Base-by-base conservation (phyloP, 2,113 vertebrate species). In the Mastomys natalensis region DNA sequence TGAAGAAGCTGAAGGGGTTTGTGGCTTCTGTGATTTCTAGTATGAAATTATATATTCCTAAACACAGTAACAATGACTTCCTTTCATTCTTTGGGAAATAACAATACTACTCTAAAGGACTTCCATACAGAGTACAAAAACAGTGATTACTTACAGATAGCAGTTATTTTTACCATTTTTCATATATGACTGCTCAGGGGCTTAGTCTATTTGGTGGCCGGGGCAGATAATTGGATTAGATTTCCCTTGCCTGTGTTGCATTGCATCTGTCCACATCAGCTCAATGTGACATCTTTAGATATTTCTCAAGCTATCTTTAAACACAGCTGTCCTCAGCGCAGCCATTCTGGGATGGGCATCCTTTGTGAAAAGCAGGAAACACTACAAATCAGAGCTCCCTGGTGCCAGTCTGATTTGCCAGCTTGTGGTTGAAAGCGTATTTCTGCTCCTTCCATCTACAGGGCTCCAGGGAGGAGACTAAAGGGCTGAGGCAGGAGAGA, bases 241-340 rank as follows among this genome's bases (percentile, higher is more conserved):
- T 15, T 90, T 91, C n/a, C 22, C 64, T 1, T 13, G 2, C 53
- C 76, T 66, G 22, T 76, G 55, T 17, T 95, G 4, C 16, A n/a
- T 29, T 53, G 16, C 12, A 3, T 85, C 40, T 95, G 19, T 22
- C n/a, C 15, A 21, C 9, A 76, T 15, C 24, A 72, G n/a, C 37
- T 88, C 21, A 58, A 64, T 40, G 70, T 93, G 73, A 64, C 21
- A 58, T 74, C 73, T 73, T 80, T 19, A 76, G 90, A 45, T 95
- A 78, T 87, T 89, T 94, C 91, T 34, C 22, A 93, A 91, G 68
- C 76, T 16, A 0, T 91, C 87, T 82, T 91, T 93, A 91, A 84
- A 87, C 60, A 76, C 7, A 81, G 62, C 37, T 64, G 60, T 77
- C 40, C 80, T 95, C 85, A 76, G 87, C 85, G 31, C 0, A 1